These are phyloP conservation scores for Physella acuta DNA, from an alignment of 1,140 invertebrate genomes.

Conservation along the genomic window DNA sequence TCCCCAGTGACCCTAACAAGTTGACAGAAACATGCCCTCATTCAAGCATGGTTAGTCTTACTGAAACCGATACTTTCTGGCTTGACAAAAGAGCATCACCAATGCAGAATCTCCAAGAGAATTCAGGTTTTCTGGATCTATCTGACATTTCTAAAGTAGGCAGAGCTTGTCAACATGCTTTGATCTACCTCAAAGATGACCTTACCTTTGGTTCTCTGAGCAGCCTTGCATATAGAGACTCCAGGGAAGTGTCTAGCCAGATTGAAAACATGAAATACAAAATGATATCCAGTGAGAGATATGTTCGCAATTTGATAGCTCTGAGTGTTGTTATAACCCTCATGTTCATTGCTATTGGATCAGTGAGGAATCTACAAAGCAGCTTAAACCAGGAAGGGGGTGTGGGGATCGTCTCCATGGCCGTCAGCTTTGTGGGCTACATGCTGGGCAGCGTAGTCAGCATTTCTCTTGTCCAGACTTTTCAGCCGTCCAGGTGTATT, in stretches of 20 bases:
- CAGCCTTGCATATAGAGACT: background rate
- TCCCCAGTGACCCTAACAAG: background rate
- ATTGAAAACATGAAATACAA: background rate
- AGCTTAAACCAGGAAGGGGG: slow-evolving; percentile 46
- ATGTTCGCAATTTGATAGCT: slow-evolving; percentile 39
- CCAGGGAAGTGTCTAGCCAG: background rate
- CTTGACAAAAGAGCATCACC: slow-evolving; percentile 1
- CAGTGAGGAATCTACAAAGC: slow-evolving; percentile 51
- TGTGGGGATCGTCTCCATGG: slow-evolving; percentile 41
- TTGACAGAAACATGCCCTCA: slow-evolving; percentile 6
- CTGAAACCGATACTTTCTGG: background rate
- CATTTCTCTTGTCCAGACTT: slow-evolving; percentile 40
- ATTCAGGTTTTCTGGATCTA: slow-evolving; percentile 23
- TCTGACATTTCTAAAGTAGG: slow-evolving; percentile 22
- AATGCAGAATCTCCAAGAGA: slow-evolving; percentile 19
- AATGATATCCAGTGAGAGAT: slow-evolving; percentile 27
- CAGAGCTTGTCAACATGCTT: slow-evolving; percentile 27
- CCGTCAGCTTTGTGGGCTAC: slow-evolving; percentile 34
- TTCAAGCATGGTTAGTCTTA: background rate
- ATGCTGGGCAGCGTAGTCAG: slow-evolving; percentile 46
- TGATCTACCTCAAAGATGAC: slow-evolving; percentile 27
- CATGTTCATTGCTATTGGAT: slow-evolving; percentile 41
- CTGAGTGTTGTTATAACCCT: slow-evolving; percentile 41
- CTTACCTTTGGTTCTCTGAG: slow-evolving; percentile 26
- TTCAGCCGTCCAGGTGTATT: slow-evolving; percentile 40